Evolutionary conservation across 2,888 invertebrate genomes (phyloP).

Genomic region (Prosapia bicincta): DNA sequence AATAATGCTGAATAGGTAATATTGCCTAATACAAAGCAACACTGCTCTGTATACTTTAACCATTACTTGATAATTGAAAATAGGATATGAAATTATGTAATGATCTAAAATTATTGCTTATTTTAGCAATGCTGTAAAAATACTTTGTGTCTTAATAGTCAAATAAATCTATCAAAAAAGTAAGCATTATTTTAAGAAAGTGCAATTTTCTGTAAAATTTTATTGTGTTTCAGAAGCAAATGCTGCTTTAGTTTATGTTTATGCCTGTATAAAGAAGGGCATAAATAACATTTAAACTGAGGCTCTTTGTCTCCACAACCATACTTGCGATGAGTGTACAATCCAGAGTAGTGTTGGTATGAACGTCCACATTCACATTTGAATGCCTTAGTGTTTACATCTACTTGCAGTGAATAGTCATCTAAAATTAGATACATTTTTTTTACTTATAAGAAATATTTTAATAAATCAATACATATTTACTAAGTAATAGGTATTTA

Average conservation of each 20-base stretch:
- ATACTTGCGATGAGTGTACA: constrained; percentile 32
- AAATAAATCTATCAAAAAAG: no score
- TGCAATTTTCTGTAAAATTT: background rate
- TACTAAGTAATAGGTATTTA: no score
- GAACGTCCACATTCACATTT: constrained; percentile 28
- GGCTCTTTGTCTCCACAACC: constrained; percentile 34
- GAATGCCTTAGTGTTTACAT: background rate
- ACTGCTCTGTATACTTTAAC: no score
- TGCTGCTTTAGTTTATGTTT: constrained; percentile 43
- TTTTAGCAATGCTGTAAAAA: no score
- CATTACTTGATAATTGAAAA: no score
- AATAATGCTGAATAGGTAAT: no score
- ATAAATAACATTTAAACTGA: constrained; percentile 32
- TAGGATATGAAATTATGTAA: no score
- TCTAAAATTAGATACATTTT: background rate
- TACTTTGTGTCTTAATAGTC: no score
- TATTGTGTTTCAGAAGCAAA: constrained; percentile 29
- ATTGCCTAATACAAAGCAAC: no score
- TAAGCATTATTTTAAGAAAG: background rate
- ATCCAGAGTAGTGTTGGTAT: constrained; percentile 32
- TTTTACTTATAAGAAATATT: no score
- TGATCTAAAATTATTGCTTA: no score
- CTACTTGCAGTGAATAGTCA: background rate
- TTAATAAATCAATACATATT: no score
- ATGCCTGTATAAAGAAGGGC: constrained; percentile 30